Base-by-base conservation (phyloP, 2,113 vertebrate genomes). In the Smithornis capensis region DNA sequence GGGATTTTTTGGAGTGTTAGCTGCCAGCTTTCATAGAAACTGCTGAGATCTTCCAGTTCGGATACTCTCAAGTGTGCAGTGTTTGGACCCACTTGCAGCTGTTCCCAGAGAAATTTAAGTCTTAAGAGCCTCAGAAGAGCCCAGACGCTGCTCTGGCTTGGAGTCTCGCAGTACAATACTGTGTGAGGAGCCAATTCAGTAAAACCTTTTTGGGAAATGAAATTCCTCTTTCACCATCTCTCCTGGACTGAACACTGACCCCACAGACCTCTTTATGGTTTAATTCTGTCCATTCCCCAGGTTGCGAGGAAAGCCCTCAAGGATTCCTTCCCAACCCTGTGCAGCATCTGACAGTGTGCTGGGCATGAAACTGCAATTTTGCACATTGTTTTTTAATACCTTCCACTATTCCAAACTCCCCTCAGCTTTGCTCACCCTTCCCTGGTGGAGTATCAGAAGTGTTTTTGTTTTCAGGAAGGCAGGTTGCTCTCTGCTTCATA, bases 201-300 rank as follows among this genome's bases (percentile, higher is more conserved):
- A 87, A 90, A 92, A 81, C 28, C 9, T 65, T 73, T 28, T 63
- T 65, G 76, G 77, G 86, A 86, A 83, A 94, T 83, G 13, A 87
- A 81, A 77, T 69, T 81, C 33, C 52, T 24, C 3, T 80, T 94
- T 91, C 69, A 77, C 25, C 62, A 0, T 59, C 80, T 77, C 35
- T 59, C 29, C 8, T 45, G 68, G 15, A 74, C 22, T 25, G 4
- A 62, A 14, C 45, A 77, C 24, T 53, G 64, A 65, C 35, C 29
- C 73, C 6, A 3, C 28, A 55, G 49, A 91, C 37, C 40, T 49
- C 27, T 81, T 87, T 56, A 68, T 23, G 31, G 28, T 28, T 91
- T 52, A 85, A 52, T 3, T 4, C 15, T 60, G 35, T 4, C 15
- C 24, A 40, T n/a, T 87, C 18, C n/a, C 45, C 63, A 57, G 28